Percentiles rank a stretch among this genome's conserved stretches.
phyloP scores from a whole-genome alignment of 2,113 vertebrate genomes.

The Gymnorhina tibicen region DNA sequence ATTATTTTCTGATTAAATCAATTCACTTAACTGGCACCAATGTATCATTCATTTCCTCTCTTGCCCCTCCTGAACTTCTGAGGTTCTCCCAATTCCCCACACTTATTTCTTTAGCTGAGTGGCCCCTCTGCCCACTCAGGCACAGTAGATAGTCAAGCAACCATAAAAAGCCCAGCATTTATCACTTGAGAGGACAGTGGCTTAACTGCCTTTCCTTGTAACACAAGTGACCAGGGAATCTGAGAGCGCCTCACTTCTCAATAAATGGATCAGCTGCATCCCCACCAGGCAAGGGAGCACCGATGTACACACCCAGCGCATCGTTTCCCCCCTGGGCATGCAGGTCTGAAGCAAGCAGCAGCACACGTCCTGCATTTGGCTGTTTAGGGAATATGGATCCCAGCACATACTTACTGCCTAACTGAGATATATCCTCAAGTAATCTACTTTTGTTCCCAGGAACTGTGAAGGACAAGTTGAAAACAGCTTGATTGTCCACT shows the following conservation, averaged over 20 bases:
- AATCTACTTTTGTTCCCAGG: not conserved
- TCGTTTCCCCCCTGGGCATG: not conserved
- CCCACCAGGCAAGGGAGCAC: not conserved
- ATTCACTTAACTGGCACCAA: not conserved
- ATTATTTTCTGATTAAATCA: not conserved
- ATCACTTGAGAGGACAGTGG: not conserved
- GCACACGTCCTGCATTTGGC: fast-evolving
- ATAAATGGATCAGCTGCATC: not conserved
- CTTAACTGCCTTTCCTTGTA: not conserved
- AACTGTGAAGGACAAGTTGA: not conserved
- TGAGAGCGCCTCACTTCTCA: not conserved
- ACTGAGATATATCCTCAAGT: not conserved
- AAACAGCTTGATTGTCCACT: not conserved
- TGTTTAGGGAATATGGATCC: not conserved
- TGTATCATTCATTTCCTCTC: not conserved
- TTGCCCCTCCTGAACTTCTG: not conserved
- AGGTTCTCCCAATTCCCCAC: not conserved
- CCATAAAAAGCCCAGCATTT: not conserved
- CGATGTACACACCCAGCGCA: not conserved
- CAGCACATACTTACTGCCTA: not conserved
- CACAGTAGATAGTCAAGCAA: not conserved
- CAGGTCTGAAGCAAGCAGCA: not conserved
- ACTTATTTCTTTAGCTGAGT: not conserved
- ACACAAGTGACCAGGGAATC: not conserved
- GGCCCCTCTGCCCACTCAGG: not conserved